These are phyloP conservation scores for Cliona cf. orientalis DNA, from an alignment of 37 sponge, comb jelly and placozoan species.

Conservation along the genomic window DNA sequence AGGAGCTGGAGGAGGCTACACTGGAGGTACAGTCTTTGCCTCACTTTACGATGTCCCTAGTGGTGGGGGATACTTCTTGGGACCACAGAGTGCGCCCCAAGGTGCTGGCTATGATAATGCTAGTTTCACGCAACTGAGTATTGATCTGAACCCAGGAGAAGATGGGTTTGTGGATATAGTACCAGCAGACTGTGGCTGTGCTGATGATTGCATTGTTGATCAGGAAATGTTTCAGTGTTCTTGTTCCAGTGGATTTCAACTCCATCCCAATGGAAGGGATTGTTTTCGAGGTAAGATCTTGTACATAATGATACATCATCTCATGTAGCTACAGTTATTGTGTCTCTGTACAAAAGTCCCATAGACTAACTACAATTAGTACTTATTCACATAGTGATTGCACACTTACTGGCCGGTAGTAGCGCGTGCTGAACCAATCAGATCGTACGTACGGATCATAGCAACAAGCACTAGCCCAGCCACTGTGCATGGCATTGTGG, in stretches of 20 bases:
- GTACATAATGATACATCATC: too few species aligned
- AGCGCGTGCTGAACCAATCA: too few species aligned
- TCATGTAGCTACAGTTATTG: too few species aligned
- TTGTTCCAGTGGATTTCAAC: conserved; percentile 15
- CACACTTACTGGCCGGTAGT: too few species aligned
- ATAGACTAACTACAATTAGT: too few species aligned
- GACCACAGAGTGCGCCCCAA: neutral
- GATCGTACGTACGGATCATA: too few species aligned
- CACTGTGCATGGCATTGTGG: too few species aligned
- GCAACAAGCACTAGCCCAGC: too few species aligned
- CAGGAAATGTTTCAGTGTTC: conserved; percentile 38
- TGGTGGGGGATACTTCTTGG: conserved; percentile 27
- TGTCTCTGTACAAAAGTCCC: too few species aligned
- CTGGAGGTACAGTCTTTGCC: conserved; percentile 30
- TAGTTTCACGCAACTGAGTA: neutral
- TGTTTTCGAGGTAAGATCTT: conserved; percentile 39
- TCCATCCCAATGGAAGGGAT: conserved; percentile 37
- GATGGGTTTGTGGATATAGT: conserved; percentile 65
- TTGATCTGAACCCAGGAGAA: neutral
- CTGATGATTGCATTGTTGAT: conserved; percentile 21
- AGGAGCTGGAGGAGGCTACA: conserved; percentile 55
- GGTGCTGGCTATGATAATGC: neutral
- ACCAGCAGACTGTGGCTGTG: conserved; percentile 56
- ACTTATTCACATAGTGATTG: too few species aligned
- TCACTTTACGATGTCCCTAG: neutral